Evolutionary conservation across 2,888 invertebrate genomes (phyloP), one percentile per base, ranked within the genome.

Genomic region (Brenthis daphne): DNA sequence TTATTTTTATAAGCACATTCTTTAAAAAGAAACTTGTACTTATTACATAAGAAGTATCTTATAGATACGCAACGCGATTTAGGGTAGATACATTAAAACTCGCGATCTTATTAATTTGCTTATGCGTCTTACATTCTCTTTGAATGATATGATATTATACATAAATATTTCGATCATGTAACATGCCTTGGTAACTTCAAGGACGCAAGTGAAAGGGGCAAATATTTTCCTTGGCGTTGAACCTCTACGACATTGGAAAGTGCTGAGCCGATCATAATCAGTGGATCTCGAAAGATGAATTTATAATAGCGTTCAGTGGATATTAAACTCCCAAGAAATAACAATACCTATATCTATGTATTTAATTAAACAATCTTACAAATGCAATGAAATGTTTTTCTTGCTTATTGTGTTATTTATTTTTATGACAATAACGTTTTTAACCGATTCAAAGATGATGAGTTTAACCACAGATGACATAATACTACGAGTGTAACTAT

Each of bases 141-240:
- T 56, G 64, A 48, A 64, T 64, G 54, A 29, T 24, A 56, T 48
- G 20, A 11, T 43, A 43, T 43, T 43, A 43, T 3, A 43, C 29
- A 43, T 56, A 64, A 54, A 63, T 43, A 54, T 63, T 53, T 63
- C 20, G 63, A 63, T 63, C 63, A 63, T 63, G 54, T 63, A 63
- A 63, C 37, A 11, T 43, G 33, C 16, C 61, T 37, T 61, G 63
- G 54, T 54, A 64, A 64, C 56, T 61, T 64, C 69, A 72, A 72
- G 69, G 67, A 72, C 71, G 61, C 67, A 55, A 69, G 71, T 72
- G 71, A 72, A 72, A 72, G 71, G 71, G 66, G 67, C 56, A 43
- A 65, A 65, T 64, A 33, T 50, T 63, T 63, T 63, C 67, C 63
- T 69, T 64, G 57, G 37, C 61, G 51, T 57, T 64, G 60, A 67